Percentiles rank a stretch among this genome's conserved stretches.
Conservation (phyloP, 2,113 vertebrate species). For the Rissa tridactyla region DNA sequence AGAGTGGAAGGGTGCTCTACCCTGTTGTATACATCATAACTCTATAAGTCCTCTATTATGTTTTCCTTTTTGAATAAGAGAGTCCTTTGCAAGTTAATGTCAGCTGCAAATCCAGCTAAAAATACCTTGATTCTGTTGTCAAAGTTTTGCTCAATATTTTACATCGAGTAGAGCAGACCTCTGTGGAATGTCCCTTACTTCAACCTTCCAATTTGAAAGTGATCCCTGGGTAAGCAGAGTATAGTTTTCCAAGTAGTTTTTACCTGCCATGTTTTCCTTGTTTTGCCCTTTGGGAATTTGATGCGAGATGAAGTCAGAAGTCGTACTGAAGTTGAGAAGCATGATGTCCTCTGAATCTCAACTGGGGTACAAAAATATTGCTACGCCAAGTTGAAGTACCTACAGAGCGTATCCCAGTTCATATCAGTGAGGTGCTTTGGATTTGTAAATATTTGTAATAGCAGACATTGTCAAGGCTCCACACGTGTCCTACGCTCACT, state of each 20-base stretch:
- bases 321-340: not conserved
- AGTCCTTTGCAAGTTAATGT: not conserved
- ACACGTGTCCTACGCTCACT: accelerated
- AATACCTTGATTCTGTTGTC: not conserved
- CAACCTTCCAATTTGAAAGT: not conserved
- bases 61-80: not conserved
- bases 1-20: not conserved
- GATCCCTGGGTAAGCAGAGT: not conserved
- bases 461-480: not conserved
- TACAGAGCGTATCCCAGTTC: not conserved
- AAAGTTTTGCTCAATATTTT: not conserved
- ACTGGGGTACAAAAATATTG: not conserved
- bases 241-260: not conserved
- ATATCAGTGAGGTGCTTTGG: not conserved
- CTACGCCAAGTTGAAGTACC: not conserved
- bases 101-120: not conserved
- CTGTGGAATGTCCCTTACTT: not conserved
- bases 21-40: not conserved
- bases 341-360: not conserved
- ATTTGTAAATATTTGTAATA: not conserved
- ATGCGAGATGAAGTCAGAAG: not conserved
- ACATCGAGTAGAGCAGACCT: not conserved
- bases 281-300: not conserved
- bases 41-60: not conserved
- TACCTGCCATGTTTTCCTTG: not conserved